Conservation (phyloP, 2,888 invertebrate species). For the Tinea trinotella region DNA sequence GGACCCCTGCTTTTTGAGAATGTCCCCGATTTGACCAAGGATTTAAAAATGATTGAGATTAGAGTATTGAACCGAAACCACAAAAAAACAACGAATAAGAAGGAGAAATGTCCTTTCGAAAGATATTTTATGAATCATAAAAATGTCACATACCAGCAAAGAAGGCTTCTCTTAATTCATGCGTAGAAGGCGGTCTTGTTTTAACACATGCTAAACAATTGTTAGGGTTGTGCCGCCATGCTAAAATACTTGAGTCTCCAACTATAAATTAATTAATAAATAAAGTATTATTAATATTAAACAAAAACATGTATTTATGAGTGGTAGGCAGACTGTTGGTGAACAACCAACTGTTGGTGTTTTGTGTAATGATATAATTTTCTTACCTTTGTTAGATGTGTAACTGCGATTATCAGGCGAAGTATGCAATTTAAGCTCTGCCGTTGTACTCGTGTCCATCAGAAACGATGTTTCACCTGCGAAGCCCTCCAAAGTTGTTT, state of each 20-base stretch:
- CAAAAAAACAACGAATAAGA: no score
- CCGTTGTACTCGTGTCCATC: conserved; percentile 19
- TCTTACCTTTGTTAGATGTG: conserved; percentile 36
- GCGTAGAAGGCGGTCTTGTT: conserved; percentile 52
- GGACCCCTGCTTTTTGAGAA: no score
- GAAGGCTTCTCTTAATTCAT: conserved; percentile 61
- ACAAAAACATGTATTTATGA: neutral
- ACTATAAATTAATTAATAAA: neutral
- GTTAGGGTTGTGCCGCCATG: conserved; percentile 44
- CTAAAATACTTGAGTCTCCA: neutral
- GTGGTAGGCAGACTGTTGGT: no score
- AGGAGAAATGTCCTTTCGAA: no score
- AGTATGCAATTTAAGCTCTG: conserved; percentile 33
- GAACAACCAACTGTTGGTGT: neutral
- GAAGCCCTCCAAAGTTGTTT: conserved; percentile 18
- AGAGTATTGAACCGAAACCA: no score
- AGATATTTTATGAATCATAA: neutral
- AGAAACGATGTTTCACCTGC: conserved; percentile 21
- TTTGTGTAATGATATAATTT: neutral
- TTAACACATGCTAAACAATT: conserved; percentile 57
- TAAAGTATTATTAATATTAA: neutral
- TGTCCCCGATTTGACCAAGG: no score
- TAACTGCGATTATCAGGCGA: conserved; percentile 44
- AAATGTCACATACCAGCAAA: conserved; percentile 57
- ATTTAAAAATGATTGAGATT: no score